Evolutionary conservation across 2,797 vertebrate genomes (phyloP), one percentile per base, ranked within the genome.

Genomic region (Gymnopithys bicolor): DNA sequence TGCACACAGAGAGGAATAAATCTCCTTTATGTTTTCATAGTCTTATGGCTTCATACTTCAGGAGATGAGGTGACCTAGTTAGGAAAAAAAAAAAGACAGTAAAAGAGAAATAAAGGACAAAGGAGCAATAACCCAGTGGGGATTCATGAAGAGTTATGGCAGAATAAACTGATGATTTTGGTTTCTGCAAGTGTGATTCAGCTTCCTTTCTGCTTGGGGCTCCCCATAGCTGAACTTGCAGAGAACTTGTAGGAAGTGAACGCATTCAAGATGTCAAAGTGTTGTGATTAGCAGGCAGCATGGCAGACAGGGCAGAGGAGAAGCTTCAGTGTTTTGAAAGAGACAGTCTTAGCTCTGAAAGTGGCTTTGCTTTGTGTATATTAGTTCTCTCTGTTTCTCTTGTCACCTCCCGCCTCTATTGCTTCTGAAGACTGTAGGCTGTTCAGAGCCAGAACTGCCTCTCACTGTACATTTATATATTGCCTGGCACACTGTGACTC

Each of bases 21-120:
- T 97, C 89, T 96, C 58, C 94, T 96, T 96, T 96, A 96, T 90
- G 93, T 83, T 95, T 95, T 92, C 82, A 32, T 91, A 93, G 80
- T 93, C 76, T 94, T 94, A 94, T 1, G 5, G 90, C 82, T 96
- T 96, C 91, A 87, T 97, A 88, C 53, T 96, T 92, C 85, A 93
- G 93, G 85, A 96, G 85, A 94, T 62, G 85, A 95, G 76, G 78
- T 93, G 90, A 95, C 93, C 94, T 94, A 95, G 89, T 95, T 95
- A 82, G 35, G 10, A 12, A 33, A 19, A 33, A 63, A 67, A 78
- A 85, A 63, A 77, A 48, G 30, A 32, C 0, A 0, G 74, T 73
- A 78, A 88, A 94, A 93, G 84, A 88, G 83, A 96, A 96, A 74
- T 84, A 93, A 91, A 96, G 92, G 96, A 95, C 90, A 95, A 95